Conservation (phyloP, 1,140 invertebrate genomes). For the Maniola jurtina region DNA sequence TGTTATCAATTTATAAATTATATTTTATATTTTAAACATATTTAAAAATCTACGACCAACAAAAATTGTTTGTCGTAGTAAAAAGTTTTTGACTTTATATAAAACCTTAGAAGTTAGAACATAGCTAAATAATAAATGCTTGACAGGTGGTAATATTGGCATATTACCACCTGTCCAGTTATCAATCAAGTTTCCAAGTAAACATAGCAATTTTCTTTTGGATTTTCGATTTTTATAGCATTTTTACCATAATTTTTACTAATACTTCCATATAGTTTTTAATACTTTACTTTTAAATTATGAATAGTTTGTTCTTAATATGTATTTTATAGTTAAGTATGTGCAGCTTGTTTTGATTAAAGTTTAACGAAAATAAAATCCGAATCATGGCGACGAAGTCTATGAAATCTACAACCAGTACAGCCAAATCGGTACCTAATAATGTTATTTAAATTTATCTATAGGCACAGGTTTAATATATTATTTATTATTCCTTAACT, state of each 20-base stretch:
- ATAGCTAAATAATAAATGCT: too few relatives aligned
- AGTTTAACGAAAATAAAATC: not conserved
- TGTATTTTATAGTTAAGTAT: too few relatives aligned
- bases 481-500: too few relatives aligned
- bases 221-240: constrained; percentile 4
- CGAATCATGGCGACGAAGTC: constrained; percentile 29
- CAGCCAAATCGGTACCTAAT: constrained; percentile 35
- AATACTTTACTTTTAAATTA: not conserved
- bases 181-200: not conserved
- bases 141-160: too few relatives aligned
- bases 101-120: too few relatives aligned
- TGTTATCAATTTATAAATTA: not conserved
- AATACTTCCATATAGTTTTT: constrained; percentile 2
- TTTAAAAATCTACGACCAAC: too few relatives aligned
- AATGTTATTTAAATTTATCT: too few relatives aligned
- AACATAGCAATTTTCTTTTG: not conserved
- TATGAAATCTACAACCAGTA: constrained; percentile 34
- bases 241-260: not conserved
- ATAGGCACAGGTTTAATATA: too few relatives aligned
- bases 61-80: too few relatives aligned
- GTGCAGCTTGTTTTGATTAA: too few relatives aligned
- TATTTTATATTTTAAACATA: not conserved
- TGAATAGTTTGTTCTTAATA: not conserved
- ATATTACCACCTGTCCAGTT: not conserved
- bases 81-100: too few relatives aligned